Percentiles rank a stretch among this genome's conserved stretches.
These are phyloP conservation scores for Lordiphosa andalusiaca DNA, from an alignment of 2,888 invertebrate genomes.

Conservation along the genomic window DNA sequence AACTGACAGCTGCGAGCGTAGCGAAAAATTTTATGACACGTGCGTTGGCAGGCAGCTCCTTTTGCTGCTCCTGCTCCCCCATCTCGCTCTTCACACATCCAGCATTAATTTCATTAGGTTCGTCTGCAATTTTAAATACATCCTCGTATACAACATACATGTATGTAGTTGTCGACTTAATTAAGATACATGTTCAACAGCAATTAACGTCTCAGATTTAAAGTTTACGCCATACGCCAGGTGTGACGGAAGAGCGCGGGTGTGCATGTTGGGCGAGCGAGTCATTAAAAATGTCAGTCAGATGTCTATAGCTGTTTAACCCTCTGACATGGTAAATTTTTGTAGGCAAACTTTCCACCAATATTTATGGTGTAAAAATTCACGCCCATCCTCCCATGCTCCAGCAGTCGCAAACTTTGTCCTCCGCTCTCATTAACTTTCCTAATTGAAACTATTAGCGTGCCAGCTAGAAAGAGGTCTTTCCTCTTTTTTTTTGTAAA, in stretches of 20 bases:
- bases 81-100: background rate
- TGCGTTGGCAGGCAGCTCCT: constrained; percentile 3
- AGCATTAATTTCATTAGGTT: constrained; percentile 2
- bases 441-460: constrained; percentile 63
- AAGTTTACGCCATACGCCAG: constrained; percentile 24
- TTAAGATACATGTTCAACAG: constrained; percentile 42
- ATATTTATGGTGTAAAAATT: constrained; percentile 68
- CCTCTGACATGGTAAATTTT: constrained; percentile 1
- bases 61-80: background rate
- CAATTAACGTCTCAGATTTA: constrained; percentile 45
- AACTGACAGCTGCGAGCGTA: constrained; percentile 5
- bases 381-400: constrained; percentile 42
- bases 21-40: constrained; percentile 12
- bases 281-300: background rate
- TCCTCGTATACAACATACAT: too few relatives aligned
- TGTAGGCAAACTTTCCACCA: constrained; percentile 31
- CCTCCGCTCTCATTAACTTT: constrained; percentile 64
- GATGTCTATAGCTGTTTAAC: background rate
- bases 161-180: constrained; percentile 25
- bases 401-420: constrained; percentile 53
- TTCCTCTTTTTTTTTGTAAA: constrained; percentile 42
- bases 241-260: constrained; percentile 2
- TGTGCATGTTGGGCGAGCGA: background rate
- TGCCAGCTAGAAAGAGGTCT: constrained; percentile 8
- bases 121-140: constrained; percentile 19